Evolutionary conservation across 1,140 invertebrate species (phyloP).

Genomic region (Drosophila equinoxialis): DNA sequence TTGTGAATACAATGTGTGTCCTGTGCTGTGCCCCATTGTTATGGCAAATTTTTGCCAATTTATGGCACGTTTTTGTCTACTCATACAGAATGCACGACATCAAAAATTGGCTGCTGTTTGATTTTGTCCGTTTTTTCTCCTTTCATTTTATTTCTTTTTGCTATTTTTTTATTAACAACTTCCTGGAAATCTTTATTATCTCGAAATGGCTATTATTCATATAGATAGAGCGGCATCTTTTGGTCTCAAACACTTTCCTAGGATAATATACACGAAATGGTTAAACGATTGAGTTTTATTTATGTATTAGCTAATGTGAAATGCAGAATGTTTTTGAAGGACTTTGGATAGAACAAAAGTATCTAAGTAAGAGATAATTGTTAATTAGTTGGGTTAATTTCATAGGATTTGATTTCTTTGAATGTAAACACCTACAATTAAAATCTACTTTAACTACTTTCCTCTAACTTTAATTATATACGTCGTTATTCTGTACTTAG

Average conservation of each 20-base stretch:
- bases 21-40: slow-evolving; percentile 36
- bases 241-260: slow-evolving; percentile 5
- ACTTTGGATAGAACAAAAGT: no score
- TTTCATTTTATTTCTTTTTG: not conserved
- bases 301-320: no score
- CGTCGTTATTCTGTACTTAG: no score
- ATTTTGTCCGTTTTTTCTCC: slow-evolving; percentile 5
- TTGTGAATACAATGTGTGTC: slow-evolving; percentile 26
- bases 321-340: no score
- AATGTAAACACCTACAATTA: no score
- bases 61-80: slow-evolving; percentile 56
- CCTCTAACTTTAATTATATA: no score
- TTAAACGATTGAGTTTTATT: not conserved
- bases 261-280: not conserved
- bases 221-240: not conserved
- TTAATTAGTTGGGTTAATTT: no score
- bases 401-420: no score
- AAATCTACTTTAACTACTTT: no score
- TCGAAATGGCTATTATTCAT: slow-evolving; percentile 9
- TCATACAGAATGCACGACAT: slow-evolving; percentile 5
- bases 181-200: slow-evolving; percentile 69
- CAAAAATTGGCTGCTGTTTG: slow-evolving; percentile 32
- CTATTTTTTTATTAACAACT: slow-evolving; percentile 52
- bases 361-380: no score
- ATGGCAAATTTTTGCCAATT: slow-evolving; percentile 58